A percentile compares a stretch with the other conserved stretches of the same genome.
phyloP scores from a whole-genome alignment of 2,113 vertebrate genomes.

The Zosterops hypoxanthus region DNA sequence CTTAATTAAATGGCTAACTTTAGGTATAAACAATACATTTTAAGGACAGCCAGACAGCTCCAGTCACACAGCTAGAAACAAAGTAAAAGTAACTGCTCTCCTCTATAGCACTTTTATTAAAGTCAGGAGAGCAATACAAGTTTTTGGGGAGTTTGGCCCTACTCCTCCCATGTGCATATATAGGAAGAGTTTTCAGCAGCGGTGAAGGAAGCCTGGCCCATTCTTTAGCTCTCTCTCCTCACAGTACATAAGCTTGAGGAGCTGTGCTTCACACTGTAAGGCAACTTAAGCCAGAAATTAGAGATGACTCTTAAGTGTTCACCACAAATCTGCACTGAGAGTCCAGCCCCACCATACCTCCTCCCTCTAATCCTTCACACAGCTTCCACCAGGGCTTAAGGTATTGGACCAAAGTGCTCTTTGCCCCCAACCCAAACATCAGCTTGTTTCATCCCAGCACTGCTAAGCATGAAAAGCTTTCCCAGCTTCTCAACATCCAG shows the following conservation, averaged over 20 bases:
- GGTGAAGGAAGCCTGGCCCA: background rate
- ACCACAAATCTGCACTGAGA: too few species aligned
- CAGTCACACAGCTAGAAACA: background rate
- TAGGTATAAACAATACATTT: background rate
- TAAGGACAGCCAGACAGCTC: background rate
- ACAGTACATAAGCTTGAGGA: background rate
- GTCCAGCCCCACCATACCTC: background rate
- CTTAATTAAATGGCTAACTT: background rate
- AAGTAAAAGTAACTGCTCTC: background rate
- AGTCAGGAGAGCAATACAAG: background rate
- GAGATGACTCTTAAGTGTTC: background rate
- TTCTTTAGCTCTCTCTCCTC: background rate
- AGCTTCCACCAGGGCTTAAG: background rate
- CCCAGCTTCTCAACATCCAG: background rate
- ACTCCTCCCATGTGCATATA: accelerated
- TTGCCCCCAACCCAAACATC: background rate
- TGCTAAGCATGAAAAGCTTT: background rate
- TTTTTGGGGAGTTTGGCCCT: background rate
- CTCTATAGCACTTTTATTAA: background rate
- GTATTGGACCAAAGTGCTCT: background rate
- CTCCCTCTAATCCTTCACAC: background rate
- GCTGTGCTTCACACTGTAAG: background rate
- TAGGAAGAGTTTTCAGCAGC: background rate
- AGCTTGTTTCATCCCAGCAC: background rate
- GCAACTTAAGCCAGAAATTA: background rate